Conservation (phyloP, 2,888 invertebrate species). For the Drosophila mimica region DNA sequence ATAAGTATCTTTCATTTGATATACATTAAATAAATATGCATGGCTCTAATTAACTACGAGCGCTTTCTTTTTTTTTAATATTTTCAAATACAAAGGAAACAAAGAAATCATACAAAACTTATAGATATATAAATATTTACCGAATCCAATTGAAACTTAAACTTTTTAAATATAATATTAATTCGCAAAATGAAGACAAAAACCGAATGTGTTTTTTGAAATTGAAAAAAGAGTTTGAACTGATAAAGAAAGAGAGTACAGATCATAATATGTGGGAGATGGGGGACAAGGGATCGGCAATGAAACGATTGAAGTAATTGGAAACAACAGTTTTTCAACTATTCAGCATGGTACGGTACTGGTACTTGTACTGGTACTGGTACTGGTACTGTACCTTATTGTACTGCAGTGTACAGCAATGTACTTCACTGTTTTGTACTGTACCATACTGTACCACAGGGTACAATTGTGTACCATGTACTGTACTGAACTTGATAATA, state of each 20-base stretch:
- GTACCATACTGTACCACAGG: constrained; percentile 1
- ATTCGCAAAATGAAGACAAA: constrained; percentile 34
- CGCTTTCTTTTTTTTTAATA: constrained; percentile 24
- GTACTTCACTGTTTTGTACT: background rate
- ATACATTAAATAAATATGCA: constrained; percentile 68
- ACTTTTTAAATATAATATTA: constrained; percentile 10
- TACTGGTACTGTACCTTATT: background rate
- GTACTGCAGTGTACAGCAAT: background rate
- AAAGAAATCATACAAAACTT: constrained; percentile 60
- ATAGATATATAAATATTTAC: constrained; percentile 16
- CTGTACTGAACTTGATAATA: background rate
- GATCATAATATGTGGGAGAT: constrained; percentile 12
- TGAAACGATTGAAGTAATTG: background rate
- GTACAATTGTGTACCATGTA: background rate
- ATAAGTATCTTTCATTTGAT: constrained; percentile 35
- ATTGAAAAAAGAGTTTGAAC: constrained; percentile 16
- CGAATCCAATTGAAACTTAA: constrained; percentile 41
- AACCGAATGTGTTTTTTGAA: constrained; percentile 16
- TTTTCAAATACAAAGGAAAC: constrained; percentile 41
- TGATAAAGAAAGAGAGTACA: constrained; percentile 37
- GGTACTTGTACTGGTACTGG: background rate
- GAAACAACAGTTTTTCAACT: background rate
- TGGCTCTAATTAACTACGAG: constrained; percentile 47
- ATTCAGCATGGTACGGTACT: background rate
- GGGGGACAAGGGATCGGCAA: background rate